Conservation (phyloP, 2,797 vertebrate species). For the Bovichtus variegatus region DNA sequence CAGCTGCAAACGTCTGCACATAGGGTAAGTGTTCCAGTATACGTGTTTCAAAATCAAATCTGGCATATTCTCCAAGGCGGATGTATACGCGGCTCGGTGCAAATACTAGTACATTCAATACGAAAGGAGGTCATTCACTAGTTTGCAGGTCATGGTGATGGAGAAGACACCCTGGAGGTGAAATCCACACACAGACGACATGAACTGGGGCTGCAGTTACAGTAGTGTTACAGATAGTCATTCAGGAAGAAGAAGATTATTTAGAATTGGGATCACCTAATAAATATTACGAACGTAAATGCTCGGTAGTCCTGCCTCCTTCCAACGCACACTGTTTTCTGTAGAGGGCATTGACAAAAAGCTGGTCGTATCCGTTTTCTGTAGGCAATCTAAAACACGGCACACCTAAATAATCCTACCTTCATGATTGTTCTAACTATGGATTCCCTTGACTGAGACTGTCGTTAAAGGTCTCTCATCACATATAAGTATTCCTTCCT, state of each 20-base stretch:
- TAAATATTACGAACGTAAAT: not conserved
- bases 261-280: not conserved
- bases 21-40: not conserved
- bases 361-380: conserved; percentile 10
- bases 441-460: conserved; percentile 33
- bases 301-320: not conserved
- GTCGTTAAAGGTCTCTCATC: conserved; percentile 65
- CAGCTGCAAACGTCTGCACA: not conserved
- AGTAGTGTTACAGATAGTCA: not conserved
- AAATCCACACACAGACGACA: conserved; percentile 20
- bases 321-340: conserved; percentile 1
- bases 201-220: not conserved
- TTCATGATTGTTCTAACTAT: conserved; percentile 42
- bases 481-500: conserved; percentile 59
- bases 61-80: not conserved
- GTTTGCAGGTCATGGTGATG: conserved; percentile 1
- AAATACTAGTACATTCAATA: not conserved
- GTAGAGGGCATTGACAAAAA: not conserved
- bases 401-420: conserved; percentile 33
- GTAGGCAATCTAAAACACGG: conserved; percentile 8
- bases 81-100: not conserved
- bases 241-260: not conserved
- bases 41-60: not conserved
- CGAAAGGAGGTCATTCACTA: not conserved
- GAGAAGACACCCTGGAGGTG: not conserved